Percentiles rank a stretch among this genome's conserved stretches.
Evolutionary conservation across 2,797 vertebrate species (phyloP).

Genomic region (Remorina albescens): DNA sequence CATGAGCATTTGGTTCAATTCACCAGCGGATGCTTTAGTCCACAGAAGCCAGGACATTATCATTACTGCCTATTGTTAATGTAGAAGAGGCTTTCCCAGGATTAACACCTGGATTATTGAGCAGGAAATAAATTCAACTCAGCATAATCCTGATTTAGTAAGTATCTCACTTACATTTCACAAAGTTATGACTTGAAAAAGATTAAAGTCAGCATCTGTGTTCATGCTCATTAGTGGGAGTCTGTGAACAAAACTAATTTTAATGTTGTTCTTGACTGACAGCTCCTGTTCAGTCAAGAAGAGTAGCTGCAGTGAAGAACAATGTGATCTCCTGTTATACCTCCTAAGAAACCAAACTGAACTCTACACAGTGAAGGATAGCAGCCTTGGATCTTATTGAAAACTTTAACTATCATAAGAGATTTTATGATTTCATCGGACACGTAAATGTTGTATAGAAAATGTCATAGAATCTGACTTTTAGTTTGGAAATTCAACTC

Average conservation of each 20-base stretch:
- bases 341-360: not conserved
- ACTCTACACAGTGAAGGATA: not conserved
- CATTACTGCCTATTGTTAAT: constrained; percentile 9
- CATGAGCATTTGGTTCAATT: constrained; percentile 15
- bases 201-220: constrained; percentile 3
- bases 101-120: constrained; percentile 29
- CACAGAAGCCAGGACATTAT: constrained; percentile 11
- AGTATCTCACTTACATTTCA: not conserved
- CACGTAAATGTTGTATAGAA: constrained; percentile 10
- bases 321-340: not conserved
- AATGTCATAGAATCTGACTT: constrained; percentile 12
- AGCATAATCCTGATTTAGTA: not conserved
- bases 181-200: not conserved
- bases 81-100: constrained; percentile 8
- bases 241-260: not conserved
- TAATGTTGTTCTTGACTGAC: not conserved
- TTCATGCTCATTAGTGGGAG: not conserved
- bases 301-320: not conserved
- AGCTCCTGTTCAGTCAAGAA: too few relatives aligned
- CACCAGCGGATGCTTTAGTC: not conserved
- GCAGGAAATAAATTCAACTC: not conserved
- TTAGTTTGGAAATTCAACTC: constrained; percentile 8
- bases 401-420: not conserved
- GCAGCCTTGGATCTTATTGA: not conserved
- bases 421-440: not conserved